Conservation (phyloP, 2,797 vertebrate genomes). For the Anguilla megastoma region DNA sequence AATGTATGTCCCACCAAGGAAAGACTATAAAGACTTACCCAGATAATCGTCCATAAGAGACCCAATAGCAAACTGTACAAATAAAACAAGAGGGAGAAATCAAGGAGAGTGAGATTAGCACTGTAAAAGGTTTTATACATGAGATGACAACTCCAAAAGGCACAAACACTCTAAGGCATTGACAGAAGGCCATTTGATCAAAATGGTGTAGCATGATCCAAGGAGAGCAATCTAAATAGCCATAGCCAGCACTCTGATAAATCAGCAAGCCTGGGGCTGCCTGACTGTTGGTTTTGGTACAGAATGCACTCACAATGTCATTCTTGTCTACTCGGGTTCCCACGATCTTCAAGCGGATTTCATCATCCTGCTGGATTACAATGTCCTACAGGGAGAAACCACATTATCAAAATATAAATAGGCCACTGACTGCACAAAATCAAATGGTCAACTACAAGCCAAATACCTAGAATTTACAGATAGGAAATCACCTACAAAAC, state of each 20-base stretch:
- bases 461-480: not conserved
- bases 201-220: not conserved
- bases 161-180: not conserved
- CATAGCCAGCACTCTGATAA: not conserved
- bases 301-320: constrained; percentile 81
- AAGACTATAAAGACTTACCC: constrained; percentile 74
- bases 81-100: not conserved
- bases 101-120: not conserved
- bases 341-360: constrained; percentile 91
- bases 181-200: not conserved
- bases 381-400: constrained; percentile 75
- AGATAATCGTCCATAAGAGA: constrained; percentile 95
- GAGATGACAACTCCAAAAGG: not conserved
- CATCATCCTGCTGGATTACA: constrained; percentile 92
- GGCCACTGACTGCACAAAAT: not conserved
- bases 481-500: not conserved
- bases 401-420: not conserved
- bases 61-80: constrained; percentile 90
- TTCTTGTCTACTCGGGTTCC: constrained; percentile 94
- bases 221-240: not conserved
- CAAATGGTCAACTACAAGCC: not conserved
- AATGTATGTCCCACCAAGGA: not conserved
- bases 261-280: not conserved
- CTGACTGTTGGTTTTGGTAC: not conserved
- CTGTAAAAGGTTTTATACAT: not conserved